phyloP scores from a whole-genome alignment of 2,797 vertebrate genomes.

The Catharus ustulatus region DNA sequence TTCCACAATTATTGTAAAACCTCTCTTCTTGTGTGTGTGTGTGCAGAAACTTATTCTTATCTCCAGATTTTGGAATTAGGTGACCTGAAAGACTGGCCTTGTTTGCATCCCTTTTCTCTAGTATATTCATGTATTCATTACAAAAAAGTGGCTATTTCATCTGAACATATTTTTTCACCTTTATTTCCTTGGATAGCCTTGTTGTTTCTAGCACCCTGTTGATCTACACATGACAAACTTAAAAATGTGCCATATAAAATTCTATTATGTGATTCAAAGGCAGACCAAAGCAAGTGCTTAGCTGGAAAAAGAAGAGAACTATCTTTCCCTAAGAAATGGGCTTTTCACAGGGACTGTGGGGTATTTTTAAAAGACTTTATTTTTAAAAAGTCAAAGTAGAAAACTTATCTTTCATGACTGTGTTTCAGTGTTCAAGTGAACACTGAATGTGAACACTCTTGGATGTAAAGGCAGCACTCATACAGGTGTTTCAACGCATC shows the following conservation, averaged over 20 bases:
- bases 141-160: background rate
- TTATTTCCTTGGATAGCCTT: background rate
- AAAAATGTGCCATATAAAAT: background rate
- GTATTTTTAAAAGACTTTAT: background rate
- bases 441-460: too few relatives aligned
- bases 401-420: background rate
- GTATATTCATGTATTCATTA: background rate
- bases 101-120: background rate
- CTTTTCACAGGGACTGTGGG: background rate
- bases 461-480: background rate
- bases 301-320: background rate
- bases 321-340: background rate
- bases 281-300: background rate
- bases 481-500: background rate
- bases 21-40: background rate
- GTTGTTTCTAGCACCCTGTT: background rate
- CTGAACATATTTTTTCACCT: background rate
- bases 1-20: background rate
- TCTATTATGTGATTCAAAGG: background rate
- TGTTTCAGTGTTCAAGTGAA: background rate
- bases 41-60: background rate
- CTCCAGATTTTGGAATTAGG: background rate
- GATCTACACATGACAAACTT: background rate
- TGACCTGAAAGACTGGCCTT: background rate
- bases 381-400: background rate